Evolutionary conservation across 2,113 vertebrate genomes (phyloP), one percentile per base, ranked within the genome.

Genomic region (Xiphophorus hellerii): DNA sequence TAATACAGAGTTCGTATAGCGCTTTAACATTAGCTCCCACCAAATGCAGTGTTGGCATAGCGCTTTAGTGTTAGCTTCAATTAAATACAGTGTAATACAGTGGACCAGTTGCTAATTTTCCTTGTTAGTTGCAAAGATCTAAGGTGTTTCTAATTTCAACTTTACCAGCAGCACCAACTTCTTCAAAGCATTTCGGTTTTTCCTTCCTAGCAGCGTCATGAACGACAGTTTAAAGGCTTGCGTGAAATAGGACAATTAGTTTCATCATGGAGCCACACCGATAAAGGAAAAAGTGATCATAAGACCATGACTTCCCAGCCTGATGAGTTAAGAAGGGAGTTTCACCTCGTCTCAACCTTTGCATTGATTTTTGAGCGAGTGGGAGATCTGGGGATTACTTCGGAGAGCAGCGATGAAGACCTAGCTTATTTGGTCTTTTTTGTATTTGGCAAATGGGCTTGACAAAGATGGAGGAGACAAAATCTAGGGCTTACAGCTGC

Each of bases 371-470:
- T 88, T 14, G 81, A 89, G 90, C 79, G 85, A 90, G 85, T 91
- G 92, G 91, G 88, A 93, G 92, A 93, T 88, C 88, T 88, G 91
- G 84, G 93, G 94, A 95, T 95, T 95, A 95, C 87, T 85, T 82
- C 81, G 73, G 84, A 90, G 91, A 92, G 91, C 91, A 86, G 85
- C 76, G 66, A 87, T 92, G 91, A 93, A 93, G 92, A 92, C 90
- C 86, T 30, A 93, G 94, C 93, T 95, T 95, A 95, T 87, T 93
- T 91, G 89, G 88, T 88, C 91, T 93, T 92, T 93, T 93, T 94
- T 93, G 90, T 90, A 92, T 94, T 94, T 94, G 92, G 90, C 91
- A 91, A 94, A 94, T 90, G 90, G 93, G 93, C 93, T 94, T 92
- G 92, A 92, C 92, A 90, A 91, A 92, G 92, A 93, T 93, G 89